Evolutionary conservation across 2,888 invertebrate genomes (phyloP).

Genomic region (Polymixis lichenea): DNA sequence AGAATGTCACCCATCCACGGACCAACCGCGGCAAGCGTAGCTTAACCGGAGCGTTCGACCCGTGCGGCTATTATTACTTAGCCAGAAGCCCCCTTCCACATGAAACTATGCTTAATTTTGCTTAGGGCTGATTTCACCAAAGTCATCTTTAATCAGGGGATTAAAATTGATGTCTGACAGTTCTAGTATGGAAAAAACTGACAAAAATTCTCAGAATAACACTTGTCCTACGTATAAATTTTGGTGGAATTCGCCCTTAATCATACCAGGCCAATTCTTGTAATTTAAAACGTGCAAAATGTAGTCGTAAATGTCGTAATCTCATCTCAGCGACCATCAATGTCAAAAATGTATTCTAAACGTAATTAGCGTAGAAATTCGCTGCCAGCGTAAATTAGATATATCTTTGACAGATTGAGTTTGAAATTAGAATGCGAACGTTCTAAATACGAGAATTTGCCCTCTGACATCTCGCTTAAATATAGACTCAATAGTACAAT

Average conservation of each 20-base stretch:
- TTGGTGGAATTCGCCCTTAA: not conserved
- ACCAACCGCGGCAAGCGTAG: no score
- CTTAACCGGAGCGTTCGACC: no score
- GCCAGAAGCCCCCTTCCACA: no score
- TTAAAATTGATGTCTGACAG: no score
- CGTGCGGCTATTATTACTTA: no score
- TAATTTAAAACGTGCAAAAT: not conserved
- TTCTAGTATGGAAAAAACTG: no score
- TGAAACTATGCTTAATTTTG: no score
- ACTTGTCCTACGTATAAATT: no score
- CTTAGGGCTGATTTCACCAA: no score
- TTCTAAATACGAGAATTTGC: not conserved
- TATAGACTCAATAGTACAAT: not conserved
- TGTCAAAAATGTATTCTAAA: not conserved
- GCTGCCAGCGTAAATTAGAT: not conserved
- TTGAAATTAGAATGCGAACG: not conserved
- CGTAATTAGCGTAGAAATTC: not conserved
- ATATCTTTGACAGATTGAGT: not conserved
- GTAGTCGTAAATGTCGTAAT: not conserved
- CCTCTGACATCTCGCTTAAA: not conserved
- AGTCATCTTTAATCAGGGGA: no score
- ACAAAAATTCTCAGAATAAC: no score
- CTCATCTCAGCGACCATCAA: not conserved
- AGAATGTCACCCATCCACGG: no score
- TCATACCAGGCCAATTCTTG: not conserved